A percentile compares a stretch with the other conserved stretches of the same genome.
phyloP scores from a whole-genome alignment of 2,888 invertebrate genomes.

The Ditula angustiorana region DNA sequence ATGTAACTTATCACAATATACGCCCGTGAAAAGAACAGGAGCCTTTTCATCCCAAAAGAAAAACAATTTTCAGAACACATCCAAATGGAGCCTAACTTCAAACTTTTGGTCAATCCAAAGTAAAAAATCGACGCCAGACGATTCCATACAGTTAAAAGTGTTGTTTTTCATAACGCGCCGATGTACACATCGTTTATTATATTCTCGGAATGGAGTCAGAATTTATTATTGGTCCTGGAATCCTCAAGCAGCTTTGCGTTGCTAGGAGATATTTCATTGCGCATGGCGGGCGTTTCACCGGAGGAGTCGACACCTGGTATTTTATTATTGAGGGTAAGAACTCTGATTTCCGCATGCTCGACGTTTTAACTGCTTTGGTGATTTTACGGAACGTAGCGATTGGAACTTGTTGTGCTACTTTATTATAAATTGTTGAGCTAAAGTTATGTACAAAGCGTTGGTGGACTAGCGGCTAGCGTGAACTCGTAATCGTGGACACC shows the following conservation, averaged over 20 bases:
- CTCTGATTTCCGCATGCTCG: not conserved
- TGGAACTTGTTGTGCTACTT: not conserved
- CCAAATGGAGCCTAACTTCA: too few relatives aligned
- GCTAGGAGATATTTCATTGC: conserved; percentile 7
- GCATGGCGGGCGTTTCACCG: not conserved
- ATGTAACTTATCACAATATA: too few relatives aligned
- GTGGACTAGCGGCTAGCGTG: too few relatives aligned
- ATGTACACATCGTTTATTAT: not conserved
- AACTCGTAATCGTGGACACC: too few relatives aligned
- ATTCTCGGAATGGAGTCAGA: not conserved
- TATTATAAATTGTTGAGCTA: too few relatives aligned
- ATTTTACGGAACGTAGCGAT: not conserved
- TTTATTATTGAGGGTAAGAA: not conserved
- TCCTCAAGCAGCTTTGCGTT: not conserved
- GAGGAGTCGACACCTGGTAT: conserved; percentile 1
- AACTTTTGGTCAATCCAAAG: too few relatives aligned
- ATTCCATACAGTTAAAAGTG: too few relatives aligned
- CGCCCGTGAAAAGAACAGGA: too few relatives aligned
- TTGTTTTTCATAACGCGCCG: conserved; percentile 3
- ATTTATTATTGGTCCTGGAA: conserved; percentile 6
- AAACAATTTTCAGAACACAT: too few relatives aligned
- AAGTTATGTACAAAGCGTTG: too few relatives aligned
- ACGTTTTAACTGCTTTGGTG: not conserved
- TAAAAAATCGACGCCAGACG: not conserved
- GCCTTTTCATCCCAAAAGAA: too few relatives aligned